These are phyloP conservation scores for Tribolium freemani DNA, from an alignment of 2,888 invertebrate genomes.

Conservation along the genomic window DNA sequence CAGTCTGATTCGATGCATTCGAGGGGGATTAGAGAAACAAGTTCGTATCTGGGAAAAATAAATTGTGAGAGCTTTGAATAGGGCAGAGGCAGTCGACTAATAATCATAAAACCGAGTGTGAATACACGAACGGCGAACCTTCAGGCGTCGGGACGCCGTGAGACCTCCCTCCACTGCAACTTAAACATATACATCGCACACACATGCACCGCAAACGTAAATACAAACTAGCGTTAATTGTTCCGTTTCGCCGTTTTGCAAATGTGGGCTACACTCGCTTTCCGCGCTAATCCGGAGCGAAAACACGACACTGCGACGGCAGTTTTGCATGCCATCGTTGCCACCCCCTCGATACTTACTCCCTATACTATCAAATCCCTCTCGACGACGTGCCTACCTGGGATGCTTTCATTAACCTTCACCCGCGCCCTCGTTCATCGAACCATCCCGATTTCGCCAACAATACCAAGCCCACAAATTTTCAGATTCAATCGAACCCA, in stretches of 20 bases:
- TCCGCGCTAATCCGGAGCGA: slow-evolving; percentile 55
- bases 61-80: slow-evolving; percentile 17
- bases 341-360: slow-evolving; percentile 11
- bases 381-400: slow-evolving; percentile 37
- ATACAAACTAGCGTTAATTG: slow-evolving; percentile 59
- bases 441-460: slow-evolving; percentile 16
- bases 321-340: slow-evolving; percentile 40
- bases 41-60: slow-evolving; percentile 22
- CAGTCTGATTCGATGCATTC: slow-evolving; percentile 35
- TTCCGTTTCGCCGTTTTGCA: slow-evolving; percentile 57
- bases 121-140: slow-evolving; percentile 33
- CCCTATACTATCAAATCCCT: slow-evolving; percentile 20
- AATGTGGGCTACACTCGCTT: slow-evolving; percentile 55
- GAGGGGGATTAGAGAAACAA: slow-evolving; percentile 22
- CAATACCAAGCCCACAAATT: not conserved
- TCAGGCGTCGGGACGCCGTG: slow-evolving; percentile 6
- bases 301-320: slow-evolving; percentile 47
- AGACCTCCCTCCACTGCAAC: slow-evolving; percentile 30
- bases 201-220: slow-evolving; percentile 49
- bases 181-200: slow-evolving; percentile 39
- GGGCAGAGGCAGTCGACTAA: slow-evolving; percentile 30
- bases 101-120: slow-evolving; percentile 39
- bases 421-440: slow-evolving; percentile 25
- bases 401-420: slow-evolving; percentile 38
- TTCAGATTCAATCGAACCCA: too few relatives aligned